These are phyloP conservation scores for Diorhabda elongata DNA, from an alignment of 1,140 invertebrate species.

Conservation along the genomic window DNA sequence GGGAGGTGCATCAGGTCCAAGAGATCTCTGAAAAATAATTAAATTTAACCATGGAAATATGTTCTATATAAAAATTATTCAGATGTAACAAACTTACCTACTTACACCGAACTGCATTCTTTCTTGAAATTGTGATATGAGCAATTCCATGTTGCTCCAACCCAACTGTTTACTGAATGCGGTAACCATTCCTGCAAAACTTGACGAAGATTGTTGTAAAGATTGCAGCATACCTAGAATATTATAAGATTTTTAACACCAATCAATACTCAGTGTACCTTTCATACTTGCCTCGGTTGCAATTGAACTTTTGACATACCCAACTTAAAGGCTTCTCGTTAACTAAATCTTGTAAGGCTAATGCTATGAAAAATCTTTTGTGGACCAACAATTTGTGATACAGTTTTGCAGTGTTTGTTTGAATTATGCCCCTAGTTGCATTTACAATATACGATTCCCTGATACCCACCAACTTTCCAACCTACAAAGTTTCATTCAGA, in stretches of 20 bases:
- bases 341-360: conserved; percentile 90
- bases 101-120: conserved; percentile 92
- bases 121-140: conserved; percentile 90
- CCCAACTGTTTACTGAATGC: conserved; percentile 72
- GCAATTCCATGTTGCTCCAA: conserved; percentile 85
- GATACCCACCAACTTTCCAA: conserved; percentile 88
- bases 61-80: too few relatives aligned
- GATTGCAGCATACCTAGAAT: conserved; percentile 71
- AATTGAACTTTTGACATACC: conserved; percentile 80
- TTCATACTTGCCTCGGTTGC: conserved; percentile 60
- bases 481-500: conserved; percentile 39
- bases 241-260: neutral
- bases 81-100: neutral
- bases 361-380: conserved; percentile 82
- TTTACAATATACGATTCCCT: conserved; percentile 83
- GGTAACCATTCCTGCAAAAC: conserved; percentile 78
- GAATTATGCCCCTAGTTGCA: conserved; percentile 63
- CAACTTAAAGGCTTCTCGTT: conserved; percentile 78
- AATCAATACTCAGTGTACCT: neutral
- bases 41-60: neutral
- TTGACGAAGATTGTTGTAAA: conserved; percentile 90
- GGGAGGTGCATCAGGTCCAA: conserved; percentile 86
- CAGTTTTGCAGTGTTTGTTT: conserved; percentile 30
- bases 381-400: conserved; percentile 49
- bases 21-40: conserved; percentile 61